Evolutionary conservation across 2,113 vertebrate species (phyloP), one percentile per base, ranked within the genome.

Genomic region (Podocnemis expansa): DNA sequence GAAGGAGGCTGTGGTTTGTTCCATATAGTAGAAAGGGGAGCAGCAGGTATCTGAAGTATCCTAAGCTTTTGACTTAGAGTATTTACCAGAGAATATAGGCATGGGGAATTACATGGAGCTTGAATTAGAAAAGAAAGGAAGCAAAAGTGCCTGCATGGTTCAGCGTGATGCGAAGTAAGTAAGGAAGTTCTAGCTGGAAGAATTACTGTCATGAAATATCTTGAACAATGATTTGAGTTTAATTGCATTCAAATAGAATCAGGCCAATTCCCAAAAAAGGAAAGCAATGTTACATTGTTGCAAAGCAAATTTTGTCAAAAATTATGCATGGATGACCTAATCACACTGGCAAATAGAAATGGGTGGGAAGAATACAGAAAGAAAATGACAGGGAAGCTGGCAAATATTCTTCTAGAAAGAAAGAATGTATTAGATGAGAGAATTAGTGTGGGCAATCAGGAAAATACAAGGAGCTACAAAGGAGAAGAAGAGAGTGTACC

Each of bases 61-160:
- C 87, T 87, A 91, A 91, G 82, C 24, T 84, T 87, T 89, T 89
- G 70, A 58, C 91, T 93, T 93, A 88, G 76, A 60, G 86, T 91
- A 73, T 88, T 89, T 73, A 82, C 41, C 73, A 45, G 43, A 7
- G 54, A 87, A 49, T 78, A 52, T 43, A 84, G 91, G 73, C 70
- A 14, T 25, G 78, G 85, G 52, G 70, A 95, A 43, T 87, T 8
- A 13, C 60, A 45, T 21, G 56, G 73, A 85, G n/a, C 84, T 58
- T 0, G 0, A 54, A 89, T 45, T 81, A 13, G 25, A 70, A 70
- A 21, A 70, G 63, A 85, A 63, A 90, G 63, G n/a, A 63, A 38
- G 86, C 79, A 91, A 88, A 91, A 51, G 49, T 84, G 31, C 54
- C 82, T 84, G 52, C 27, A 0, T 3, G n/a, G 2, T 38, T 91